phyloP scores from a whole-genome alignment of 2,797 vertebrate species.

The Diglossa cyanea region DNA sequence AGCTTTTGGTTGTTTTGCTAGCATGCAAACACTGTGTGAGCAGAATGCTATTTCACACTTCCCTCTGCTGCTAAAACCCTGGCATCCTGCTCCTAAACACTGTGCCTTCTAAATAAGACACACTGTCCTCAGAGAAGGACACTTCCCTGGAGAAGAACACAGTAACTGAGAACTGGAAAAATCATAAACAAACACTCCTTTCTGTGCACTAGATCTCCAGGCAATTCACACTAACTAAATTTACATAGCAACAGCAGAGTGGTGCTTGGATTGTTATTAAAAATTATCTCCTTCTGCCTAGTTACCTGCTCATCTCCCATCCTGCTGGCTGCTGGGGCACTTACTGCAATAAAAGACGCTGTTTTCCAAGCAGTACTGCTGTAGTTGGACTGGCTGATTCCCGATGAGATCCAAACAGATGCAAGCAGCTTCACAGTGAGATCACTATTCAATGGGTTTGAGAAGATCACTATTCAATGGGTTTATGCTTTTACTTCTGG shows the following conservation, averaged over 20 bases:
- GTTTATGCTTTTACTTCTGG: neutral
- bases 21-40: neutral
- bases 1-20: neutral
- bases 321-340: neutral
- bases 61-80: neutral
- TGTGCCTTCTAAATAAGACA: neutral
- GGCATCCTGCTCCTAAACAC: neutral
- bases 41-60: neutral
- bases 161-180: neutral
- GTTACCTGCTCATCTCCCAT: neutral
- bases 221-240: neutral
- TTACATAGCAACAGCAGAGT: neutral
- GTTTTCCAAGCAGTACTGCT: neutral
- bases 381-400: neutral
- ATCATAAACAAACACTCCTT: neutral
- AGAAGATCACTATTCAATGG: neutral
- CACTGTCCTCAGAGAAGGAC: neutral
- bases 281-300: neutral
- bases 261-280: neutral
- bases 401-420: neutral
- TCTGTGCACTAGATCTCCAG: neutral
- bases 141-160: neutral
- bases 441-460: neutral
- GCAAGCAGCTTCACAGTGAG: neutral
- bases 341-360: neutral